These are phyloP conservation scores for Cantharis flavilabris DNA, from an alignment of 2,888 invertebrate species.

Conservation along the genomic window DNA sequence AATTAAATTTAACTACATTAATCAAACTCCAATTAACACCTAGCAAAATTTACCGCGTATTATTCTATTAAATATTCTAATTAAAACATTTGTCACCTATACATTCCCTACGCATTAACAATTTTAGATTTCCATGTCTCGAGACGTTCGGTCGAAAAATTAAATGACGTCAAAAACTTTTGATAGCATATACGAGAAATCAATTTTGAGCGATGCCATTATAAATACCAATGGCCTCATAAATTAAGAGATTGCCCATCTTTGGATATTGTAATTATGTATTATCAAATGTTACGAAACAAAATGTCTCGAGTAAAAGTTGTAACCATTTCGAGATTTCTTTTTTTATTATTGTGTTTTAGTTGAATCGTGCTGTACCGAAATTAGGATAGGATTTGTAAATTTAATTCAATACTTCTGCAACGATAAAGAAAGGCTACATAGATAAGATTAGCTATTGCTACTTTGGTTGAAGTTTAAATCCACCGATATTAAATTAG, in stretches of 20 bases:
- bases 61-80: neutral
- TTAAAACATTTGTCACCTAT: neutral
- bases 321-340: neutral
- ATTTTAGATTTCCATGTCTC: neutral
- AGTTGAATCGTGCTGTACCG: neutral
- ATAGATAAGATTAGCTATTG: neutral
- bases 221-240: neutral
- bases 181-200: neutral
- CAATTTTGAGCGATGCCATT: neutral
- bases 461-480: neutral
- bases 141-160: neutral
- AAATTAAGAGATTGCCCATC: neutral
- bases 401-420: neutral
- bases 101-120: neutral
- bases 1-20: neutral
- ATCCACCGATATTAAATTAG: neutral
- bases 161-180: neutral
- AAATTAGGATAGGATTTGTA: neutral
- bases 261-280: neutral
- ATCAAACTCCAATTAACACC: neutral
- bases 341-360: neutral
- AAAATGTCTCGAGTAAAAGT: neutral
- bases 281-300: neutral
- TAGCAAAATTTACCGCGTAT: neutral
- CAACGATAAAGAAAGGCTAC: neutral